phyloP scores from a whole-genome alignment of 2,888 invertebrate genomes.

The Coleophora flavipennella region DNA sequence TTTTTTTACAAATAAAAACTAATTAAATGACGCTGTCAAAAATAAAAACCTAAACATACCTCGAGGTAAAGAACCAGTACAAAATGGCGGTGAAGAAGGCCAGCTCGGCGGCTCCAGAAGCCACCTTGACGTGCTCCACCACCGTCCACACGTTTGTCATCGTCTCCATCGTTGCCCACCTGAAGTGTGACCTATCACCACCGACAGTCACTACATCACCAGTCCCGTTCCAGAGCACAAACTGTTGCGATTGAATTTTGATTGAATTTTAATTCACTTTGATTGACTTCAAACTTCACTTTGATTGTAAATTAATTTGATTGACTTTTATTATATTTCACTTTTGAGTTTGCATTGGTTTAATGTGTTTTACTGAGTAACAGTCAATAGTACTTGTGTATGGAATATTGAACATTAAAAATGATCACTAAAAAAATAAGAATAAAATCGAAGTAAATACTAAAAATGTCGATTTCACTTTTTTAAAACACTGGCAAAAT shows the following conservation, averaged over 20 bases:
- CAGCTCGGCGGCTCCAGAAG: conserved; percentile 74
- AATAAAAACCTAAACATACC: conserved; percentile 43
- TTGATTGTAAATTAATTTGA: too few relatives aligned
- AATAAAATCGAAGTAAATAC: too few relatives aligned
- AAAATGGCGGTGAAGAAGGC: conserved; percentile 74
- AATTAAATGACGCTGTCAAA: neutral
- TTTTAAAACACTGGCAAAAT: too few relatives aligned
- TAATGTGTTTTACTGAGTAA: too few relatives aligned
- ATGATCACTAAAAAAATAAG: too few relatives aligned
- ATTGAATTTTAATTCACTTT: conserved; percentile 20
- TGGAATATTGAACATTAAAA: too few relatives aligned
- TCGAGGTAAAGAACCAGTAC: conserved; percentile 76
- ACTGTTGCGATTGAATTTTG: conserved; percentile 31
- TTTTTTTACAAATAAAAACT: too few relatives aligned
- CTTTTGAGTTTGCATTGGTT: too few relatives aligned
- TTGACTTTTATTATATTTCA: too few relatives aligned
- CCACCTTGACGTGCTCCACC: conserved; percentile 64
- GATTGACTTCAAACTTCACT: too few relatives aligned
- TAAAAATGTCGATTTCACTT: too few relatives aligned
- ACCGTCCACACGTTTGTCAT: conserved; percentile 63
- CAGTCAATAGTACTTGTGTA: too few relatives aligned
- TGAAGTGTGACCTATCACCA: conserved; percentile 23
- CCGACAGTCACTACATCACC: conserved; percentile 49
- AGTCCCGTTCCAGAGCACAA: conserved; percentile 34
- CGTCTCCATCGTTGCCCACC: conserved; percentile 51